Evolutionary conservation across 2,113 vertebrate species (phyloP), one percentile per base, ranked within the genome.

Genomic region (Sigmodon hispidus): DNA sequence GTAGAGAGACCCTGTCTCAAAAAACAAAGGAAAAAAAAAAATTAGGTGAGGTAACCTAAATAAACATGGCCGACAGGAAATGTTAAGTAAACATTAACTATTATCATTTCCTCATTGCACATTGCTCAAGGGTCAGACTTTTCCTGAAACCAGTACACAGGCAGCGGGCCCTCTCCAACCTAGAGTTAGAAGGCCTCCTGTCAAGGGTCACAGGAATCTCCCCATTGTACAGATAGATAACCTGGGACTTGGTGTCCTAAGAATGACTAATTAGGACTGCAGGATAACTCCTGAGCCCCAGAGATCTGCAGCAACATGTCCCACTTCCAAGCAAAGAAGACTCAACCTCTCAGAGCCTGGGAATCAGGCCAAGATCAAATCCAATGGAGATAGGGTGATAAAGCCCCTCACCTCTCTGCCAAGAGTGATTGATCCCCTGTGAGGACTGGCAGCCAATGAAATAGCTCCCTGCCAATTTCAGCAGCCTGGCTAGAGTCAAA

Each of bases 1-100:
- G n/a, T 17, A 70, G 36, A 40, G 36, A 70, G 17, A 70, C 17
- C 19, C 36, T 70, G n/a, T 72, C 69, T 40, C 69, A 72, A 55
- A 55, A 83, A 61, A 24, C 29, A 50, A 52, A 77, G 26, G 10
- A 24, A 80, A 36, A 21, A 52, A 80, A 55, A 57, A 57, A 13
- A 1, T 52, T 9, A 43, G 7, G 52, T 31, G 48, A 45, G 59
- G 75, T 40, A 67, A 73, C 34, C 9, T 36, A 61, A 67, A 48
- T 55, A 36, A 72, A 67, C 3, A 65, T 29, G 63, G 84, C 50
- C n/a, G 34, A 83, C 50, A 45, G n/a, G 90, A 93, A 95, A 59
- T 87, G 36, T 40, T 57, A n/a, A 77, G 36, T 88, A 89, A 93
- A 88, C 40, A 65, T 91, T 73, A 87, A 95, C 84, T 48, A n/a